Conservation (phyloP, 2,888 invertebrate genomes). For the Chydorus sphaericus region DNA sequence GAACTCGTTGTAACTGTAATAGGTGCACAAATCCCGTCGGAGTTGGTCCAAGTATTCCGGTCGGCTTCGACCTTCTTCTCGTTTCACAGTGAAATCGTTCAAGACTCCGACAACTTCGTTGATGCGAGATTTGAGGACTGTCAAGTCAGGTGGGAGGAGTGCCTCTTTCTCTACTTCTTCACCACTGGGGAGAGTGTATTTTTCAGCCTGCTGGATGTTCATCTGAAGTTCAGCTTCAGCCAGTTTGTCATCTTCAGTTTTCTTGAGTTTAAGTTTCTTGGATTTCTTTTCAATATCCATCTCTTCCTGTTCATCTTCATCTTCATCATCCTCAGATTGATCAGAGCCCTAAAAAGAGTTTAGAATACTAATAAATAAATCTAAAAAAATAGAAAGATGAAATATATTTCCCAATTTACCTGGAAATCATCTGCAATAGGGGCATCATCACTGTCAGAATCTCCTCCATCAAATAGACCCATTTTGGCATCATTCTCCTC, state of each 20-base stretch:
- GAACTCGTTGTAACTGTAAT: conserved; percentile 94
- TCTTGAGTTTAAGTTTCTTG: conserved; percentile 56
- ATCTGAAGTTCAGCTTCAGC: conserved; percentile 70
- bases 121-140: conserved; percentile 76
- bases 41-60: conserved; percentile 68
- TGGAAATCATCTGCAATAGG: not conserved
- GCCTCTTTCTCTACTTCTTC: conserved; percentile 50
- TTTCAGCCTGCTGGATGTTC: conserved; percentile 40
- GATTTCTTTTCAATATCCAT: conserved; percentile 76
- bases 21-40: conserved; percentile 69
- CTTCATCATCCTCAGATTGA: conserved; percentile 18
- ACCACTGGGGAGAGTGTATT: conserved; percentile 59
- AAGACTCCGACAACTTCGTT: conserved; percentile 64
- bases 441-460: conserved; percentile 23
- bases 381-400: too few relatives aligned
- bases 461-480: conserved; percentile 17
- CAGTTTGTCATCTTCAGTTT: conserved; percentile 47
- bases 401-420: conserved; percentile 24
- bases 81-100: conserved; percentile 51
- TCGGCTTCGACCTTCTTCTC: conserved; percentile 43
- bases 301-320: conserved; percentile 42
- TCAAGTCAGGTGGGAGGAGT: conserved; percentile 45
- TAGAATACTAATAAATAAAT: too few relatives aligned
- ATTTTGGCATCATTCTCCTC: conserved; percentile 14
- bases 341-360: too few relatives aligned